A percentile compares a stretch with the other conserved stretches of the same genome.
phyloP scores from a whole-genome alignment of 1,140 invertebrate genomes.

The Bathynomus jamesi region DNA sequence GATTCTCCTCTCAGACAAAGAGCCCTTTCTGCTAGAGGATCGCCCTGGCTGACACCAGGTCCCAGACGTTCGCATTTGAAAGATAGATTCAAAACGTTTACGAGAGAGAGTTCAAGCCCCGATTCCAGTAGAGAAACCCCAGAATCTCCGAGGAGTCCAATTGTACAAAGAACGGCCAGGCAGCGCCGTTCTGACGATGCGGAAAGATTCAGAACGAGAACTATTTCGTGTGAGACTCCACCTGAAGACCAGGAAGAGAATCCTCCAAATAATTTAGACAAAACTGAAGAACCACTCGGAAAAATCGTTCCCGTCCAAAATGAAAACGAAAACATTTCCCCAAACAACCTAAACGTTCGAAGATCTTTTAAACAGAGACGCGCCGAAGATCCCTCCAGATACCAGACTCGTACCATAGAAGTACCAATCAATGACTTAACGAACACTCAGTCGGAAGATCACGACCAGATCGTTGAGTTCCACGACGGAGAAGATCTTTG shows the following conservation, averaged over 20 bases:
- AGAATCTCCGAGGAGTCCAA: slow-evolving; percentile 3
- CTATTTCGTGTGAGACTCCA: slow-evolving; percentile 41
- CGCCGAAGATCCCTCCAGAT: slow-evolving; percentile 41
- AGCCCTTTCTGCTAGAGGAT: neutral
- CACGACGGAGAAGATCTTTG: slow-evolving; percentile 34
- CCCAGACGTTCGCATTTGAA: slow-evolving; percentile 27
- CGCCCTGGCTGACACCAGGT: slow-evolving; percentile 7
- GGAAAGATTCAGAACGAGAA: slow-evolving; percentile 28
- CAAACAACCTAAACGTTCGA: slow-evolving; percentile 15
- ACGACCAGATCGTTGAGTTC: slow-evolving; percentile 24
- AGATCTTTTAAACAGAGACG: slow-evolving; percentile 29
- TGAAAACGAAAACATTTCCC: slow-evolving; percentile 10
- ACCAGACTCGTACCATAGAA: slow-evolving; percentile 65
- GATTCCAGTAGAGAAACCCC: neutral
- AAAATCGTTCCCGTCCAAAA: slow-evolving; percentile 39
- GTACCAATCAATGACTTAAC: slow-evolving; percentile 27
- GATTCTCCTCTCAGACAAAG: slow-evolving; percentile 20
- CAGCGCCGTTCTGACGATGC: slow-evolving; percentile 30
- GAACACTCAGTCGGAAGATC: slow-evolving; percentile 7
- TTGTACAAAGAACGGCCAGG: slow-evolving; percentile 22
- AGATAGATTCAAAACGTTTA: slow-evolving; percentile 39
- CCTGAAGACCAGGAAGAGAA: too few relatives aligned
- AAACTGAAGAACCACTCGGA: too few relatives aligned
- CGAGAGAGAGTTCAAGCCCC: slow-evolving; percentile 11
- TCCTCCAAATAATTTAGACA: too few relatives aligned